Base-by-base conservation (phyloP, 2,797 vertebrate species). In the Thripadectes ignobilis region DNA sequence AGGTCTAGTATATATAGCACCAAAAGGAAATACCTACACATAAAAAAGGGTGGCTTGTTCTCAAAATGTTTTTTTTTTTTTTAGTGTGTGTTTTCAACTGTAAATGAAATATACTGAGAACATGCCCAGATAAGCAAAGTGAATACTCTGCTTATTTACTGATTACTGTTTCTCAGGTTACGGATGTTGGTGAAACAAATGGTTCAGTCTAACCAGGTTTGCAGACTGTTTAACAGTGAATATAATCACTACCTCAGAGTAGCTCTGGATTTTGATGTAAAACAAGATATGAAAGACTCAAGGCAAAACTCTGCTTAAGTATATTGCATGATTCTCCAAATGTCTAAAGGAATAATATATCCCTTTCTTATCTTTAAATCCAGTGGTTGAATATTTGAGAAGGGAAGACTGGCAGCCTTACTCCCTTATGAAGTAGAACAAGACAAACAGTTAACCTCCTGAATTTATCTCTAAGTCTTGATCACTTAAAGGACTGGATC, bases 401-500 rank as follows among this genome's bases (percentile, higher is more conserved):
- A 79, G 7, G 14, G 27, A 81, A 67, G 2, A 4, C 2, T 85
- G 30, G 7, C 6, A 82, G 41, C 9, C 4, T 54, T 78, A 48
- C 6, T 36, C 36, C 23, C 34, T 63, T 29, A 38, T 5, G 18
- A 38, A 6, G 27, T 20, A 43, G 14, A 74, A 19, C 14, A 66
- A 34, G 20, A 67, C 7, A 73, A 62, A 72, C 73, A 30, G 4
- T 79, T 79, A 62, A 29, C 39, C 9, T 23, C 19, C 11, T 38
- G 54, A 46, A 72, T 51, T 63, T 38, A 36, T 52, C 5, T 34
- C n/a, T 62, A 58, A 79, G 7, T 15, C 23, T 71, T 43, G 9
- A 43, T 46, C 0, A 0, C 32, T 85, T 68, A 51, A 32, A 78
- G 6, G 9, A 48, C 12, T 10, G 1, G 3, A 63, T 59, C 16